Percentiles rank a stretch among this genome's conserved stretches.
These are phyloP conservation scores for Haliclystus octoradiatus DNA, from an alignment of 30 jellyfish, hydroid and myxozoan species.

Conservation along the genomic window DNA sequence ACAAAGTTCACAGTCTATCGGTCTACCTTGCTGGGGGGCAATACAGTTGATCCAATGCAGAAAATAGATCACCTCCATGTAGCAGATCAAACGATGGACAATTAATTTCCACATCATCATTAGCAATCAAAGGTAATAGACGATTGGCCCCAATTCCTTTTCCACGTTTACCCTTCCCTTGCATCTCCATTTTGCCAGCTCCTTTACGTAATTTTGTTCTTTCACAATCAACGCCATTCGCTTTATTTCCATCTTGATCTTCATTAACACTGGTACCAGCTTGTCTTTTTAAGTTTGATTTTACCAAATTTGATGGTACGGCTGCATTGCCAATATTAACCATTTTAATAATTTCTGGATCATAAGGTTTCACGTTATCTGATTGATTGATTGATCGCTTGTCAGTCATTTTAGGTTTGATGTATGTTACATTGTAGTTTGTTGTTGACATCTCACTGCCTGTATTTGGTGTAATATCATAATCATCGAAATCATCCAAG, in stretches of 20 bases:
- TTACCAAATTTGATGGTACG: neutral
- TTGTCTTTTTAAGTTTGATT: neutral
- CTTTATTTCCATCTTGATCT: neutral
- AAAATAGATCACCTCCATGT: slow-evolving; percentile 48
- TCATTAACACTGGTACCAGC: neutral
- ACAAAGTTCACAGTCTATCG: too few relatives aligned
- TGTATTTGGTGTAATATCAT: neutral
- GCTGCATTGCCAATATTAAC: neutral
- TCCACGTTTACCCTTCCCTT: neutral
- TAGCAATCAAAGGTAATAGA: slow-evolving; percentile 38
- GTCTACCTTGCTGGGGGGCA: too few relatives aligned
- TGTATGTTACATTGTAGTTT: neutral
- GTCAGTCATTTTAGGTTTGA: too few relatives aligned
- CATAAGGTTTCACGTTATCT: neutral
- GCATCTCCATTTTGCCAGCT: neutral
- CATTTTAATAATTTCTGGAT: neutral
- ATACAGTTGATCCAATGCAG: slow-evolving; percentile 30
- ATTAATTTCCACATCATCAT: slow-evolving; percentile 54
- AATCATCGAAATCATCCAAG: slow-evolving; percentile 49
- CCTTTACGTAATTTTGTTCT: neutral
- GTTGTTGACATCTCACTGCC: neutral
- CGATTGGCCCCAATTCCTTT: neutral
- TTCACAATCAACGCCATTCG: neutral
- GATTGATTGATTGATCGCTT: neutral
- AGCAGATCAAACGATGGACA: slow-evolving; percentile 55